Conservation (phyloP, 2,888 invertebrate species). For the Adelphocoris suturalis region DNA sequence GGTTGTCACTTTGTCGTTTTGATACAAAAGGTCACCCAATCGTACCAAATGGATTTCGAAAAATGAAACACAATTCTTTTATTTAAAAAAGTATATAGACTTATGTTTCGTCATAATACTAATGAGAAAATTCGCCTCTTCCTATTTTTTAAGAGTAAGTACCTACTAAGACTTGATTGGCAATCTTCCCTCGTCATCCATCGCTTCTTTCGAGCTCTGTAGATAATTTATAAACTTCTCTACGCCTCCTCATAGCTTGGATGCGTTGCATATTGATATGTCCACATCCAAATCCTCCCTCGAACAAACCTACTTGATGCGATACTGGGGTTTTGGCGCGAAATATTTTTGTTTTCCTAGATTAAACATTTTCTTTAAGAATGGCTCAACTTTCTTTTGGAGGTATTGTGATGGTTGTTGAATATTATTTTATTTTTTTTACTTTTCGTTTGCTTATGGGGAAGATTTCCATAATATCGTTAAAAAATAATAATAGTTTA, state of each 20-base stretch:
- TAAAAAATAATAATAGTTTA: not conserved
- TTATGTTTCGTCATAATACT: slow-evolving; percentile 51
- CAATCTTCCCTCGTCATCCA: slow-evolving; percentile 48
- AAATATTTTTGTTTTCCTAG: not conserved
- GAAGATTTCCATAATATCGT: slow-evolving; percentile 57
- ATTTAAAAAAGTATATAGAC: slow-evolving; percentile 49
- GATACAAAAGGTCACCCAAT: not conserved
- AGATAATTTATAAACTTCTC: slow-evolving; percentile 19
- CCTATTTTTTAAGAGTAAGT: slow-evolving; percentile 55
- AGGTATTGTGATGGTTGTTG: slow-evolving; percentile 19
- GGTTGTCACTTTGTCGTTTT: slow-evolving; percentile 51
- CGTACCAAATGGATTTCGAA: slow-evolving; percentile 55
- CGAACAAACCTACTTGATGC: not conserved
- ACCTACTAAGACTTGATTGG: slow-evolving; percentile 58
- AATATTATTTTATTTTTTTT: not conserved
- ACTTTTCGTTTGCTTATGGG: slow-evolving; percentile 1
- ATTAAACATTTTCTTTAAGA: slow-evolving; percentile 29
- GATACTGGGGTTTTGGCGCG: not conserved
- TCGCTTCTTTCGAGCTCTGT: slow-evolving; percentile 33
- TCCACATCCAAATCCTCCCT: not conserved
- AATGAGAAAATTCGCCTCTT: slow-evolving; percentile 52
- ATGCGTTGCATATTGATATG: not conserved
- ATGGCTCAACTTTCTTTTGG: slow-evolving; percentile 36
- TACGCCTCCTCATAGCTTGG: not conserved
- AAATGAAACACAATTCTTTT: slow-evolving; percentile 35